These are phyloP conservation scores for Dryococelus australis DNA, from an alignment of 2,888 invertebrate species.

Conservation along the genomic window DNA sequence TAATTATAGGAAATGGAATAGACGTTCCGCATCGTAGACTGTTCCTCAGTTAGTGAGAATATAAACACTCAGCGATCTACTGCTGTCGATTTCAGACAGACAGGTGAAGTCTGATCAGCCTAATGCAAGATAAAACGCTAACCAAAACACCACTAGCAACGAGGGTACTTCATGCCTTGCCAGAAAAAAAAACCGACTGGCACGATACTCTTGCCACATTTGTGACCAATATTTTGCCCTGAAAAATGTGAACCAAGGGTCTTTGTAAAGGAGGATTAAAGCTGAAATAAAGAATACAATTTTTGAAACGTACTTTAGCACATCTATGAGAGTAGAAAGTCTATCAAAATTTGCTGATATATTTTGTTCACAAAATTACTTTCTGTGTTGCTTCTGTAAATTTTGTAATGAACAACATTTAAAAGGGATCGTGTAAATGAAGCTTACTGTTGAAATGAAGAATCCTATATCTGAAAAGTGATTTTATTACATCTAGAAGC, in stretches of 20 bases:
- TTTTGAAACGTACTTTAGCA: background rate
- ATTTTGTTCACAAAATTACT: background rate
- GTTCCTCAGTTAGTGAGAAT: background rate
- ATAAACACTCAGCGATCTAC: background rate
- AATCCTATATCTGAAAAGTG: no score
- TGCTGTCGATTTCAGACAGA: background rate
- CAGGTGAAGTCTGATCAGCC: background rate
- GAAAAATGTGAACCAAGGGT: background rate
- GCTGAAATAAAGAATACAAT: background rate
- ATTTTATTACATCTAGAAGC: no score
- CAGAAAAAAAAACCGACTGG: background rate
- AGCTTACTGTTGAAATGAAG: no score
- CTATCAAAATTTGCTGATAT: background rate
- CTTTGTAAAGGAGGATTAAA: background rate
- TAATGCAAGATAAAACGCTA: background rate
- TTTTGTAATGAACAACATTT: background rate
- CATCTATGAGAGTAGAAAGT: background rate
- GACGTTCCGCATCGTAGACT: background rate
- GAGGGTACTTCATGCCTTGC: background rate
- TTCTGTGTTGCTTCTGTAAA: background rate
- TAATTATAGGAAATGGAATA: slow-evolving; percentile 19
- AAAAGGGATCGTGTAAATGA: no score
- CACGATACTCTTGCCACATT: background rate
- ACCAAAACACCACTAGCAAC: background rate
- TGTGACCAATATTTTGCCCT: background rate